Evolutionary conservation across 64 coral and sea anemone species (phyloP).

Genomic region (Trachythela sp.): DNA sequence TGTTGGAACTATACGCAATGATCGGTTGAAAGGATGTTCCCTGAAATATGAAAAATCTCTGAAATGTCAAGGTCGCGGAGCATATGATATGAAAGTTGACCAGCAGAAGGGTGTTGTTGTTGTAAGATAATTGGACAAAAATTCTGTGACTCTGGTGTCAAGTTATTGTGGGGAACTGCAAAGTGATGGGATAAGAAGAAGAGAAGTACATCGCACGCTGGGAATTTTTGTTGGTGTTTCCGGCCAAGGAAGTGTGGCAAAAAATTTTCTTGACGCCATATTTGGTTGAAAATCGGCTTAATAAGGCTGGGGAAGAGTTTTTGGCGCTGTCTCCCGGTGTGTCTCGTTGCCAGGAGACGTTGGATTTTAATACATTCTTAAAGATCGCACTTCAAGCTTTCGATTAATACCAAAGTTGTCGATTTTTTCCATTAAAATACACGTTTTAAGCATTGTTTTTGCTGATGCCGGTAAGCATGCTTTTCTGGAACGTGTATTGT

Average conservation of each 20-base stretch:
- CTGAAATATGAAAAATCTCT: no score
- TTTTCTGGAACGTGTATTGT: neutral
- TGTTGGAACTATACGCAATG: no score
- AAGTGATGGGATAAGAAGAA: no score
- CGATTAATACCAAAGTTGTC: conserved; percentile 40
- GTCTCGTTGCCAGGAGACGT: neutral
- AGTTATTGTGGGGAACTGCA: no score
- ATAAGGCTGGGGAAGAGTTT: conserved; percentile 11
- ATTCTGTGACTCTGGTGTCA: no score
- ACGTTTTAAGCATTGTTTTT: neutral
- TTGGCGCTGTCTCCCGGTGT: neutral
- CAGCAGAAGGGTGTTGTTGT: no score
- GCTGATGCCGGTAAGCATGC: neutral
- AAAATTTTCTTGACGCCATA: conserved; percentile 30
- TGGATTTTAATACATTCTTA: conserved; percentile 28
- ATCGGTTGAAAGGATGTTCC: no score
- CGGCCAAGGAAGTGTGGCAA: conserved; percentile 10
- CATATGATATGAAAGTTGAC: no score
- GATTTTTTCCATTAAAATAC: conserved; percentile 13
- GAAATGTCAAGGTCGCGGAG: no score
- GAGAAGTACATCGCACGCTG: no score
- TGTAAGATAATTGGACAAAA: no score
- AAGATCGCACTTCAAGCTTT: neutral
- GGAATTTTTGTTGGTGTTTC: conserved; percentile 22
- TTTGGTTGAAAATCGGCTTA: conserved; percentile 1